These are phyloP conservation scores for Rhabdophis nuchalis DNA, from an alignment of 2,797 vertebrate genomes.

Conservation along the genomic window DNA sequence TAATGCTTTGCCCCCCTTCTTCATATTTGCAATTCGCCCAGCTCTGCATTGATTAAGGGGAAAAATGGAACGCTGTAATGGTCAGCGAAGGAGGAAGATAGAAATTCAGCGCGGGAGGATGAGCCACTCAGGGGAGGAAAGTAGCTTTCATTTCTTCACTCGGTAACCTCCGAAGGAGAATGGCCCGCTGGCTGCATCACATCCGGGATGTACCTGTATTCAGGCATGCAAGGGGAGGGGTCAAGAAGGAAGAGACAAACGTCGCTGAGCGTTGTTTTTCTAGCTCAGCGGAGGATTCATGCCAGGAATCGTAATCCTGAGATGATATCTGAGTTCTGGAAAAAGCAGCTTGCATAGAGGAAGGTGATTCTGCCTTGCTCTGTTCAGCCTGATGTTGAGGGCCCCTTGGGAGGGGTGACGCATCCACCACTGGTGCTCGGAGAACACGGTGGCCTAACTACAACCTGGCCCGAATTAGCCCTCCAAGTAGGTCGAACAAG, in stretches of 20 bases:
- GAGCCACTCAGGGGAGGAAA: slow-evolving; percentile 46
- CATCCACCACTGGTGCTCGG: background rate
- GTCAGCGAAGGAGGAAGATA: slow-evolving; percentile 59
- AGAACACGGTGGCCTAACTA: background rate
- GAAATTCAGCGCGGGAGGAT: slow-evolving; percentile 55
- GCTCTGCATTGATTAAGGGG: slow-evolving; percentile 72
- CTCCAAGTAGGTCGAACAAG: slow-evolving; percentile 42
- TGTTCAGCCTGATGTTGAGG: background rate
- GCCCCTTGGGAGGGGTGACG: background rate
- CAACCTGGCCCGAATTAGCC: background rate
- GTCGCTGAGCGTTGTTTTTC: slow-evolving; percentile 30
- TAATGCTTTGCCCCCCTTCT: slow-evolving; percentile 69
- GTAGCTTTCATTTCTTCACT: slow-evolving; percentile 58
- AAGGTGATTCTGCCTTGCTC: slow-evolving; percentile 19
- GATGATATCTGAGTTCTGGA: slow-evolving; percentile 38
- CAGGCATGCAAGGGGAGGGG: slow-evolving; percentile 45
- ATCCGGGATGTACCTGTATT: slow-evolving; percentile 46
- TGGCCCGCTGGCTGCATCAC: slow-evolving; percentile 46
- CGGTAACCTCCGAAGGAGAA: slow-evolving; percentile 56
- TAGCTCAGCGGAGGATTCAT: slow-evolving; percentile 21
- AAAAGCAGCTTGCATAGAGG: background rate
- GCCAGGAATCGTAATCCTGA: slow-evolving; percentile 28
- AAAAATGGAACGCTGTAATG: slow-evolving; percentile 60
- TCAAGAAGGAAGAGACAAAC: slow-evolving; percentile 55
- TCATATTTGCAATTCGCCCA: slow-evolving; percentile 72